Evolutionary conservation across 2,888 invertebrate genomes (phyloP).

Genomic region (Geotrupes spiniger): DNA sequence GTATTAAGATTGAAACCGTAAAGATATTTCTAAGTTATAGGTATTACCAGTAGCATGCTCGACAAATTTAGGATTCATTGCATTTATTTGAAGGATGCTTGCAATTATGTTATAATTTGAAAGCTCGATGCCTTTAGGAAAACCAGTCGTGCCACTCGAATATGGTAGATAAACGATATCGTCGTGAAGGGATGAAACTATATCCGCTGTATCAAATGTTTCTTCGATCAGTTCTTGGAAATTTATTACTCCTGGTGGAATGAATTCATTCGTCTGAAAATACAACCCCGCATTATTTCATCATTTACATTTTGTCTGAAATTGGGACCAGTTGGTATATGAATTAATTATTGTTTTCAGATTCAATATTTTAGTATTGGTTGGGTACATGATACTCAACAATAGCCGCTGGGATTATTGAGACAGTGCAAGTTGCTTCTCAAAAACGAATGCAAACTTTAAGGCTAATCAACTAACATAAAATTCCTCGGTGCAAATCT

Average conservation of each 20-base stretch:
- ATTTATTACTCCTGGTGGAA: constrained; percentile 59
- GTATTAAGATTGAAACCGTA: constrained; percentile 9
- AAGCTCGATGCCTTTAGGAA: constrained; percentile 73
- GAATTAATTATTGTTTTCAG: too few species aligned
- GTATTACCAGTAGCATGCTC: constrained; percentile 7
- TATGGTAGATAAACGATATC: constrained; percentile 72
- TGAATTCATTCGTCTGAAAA: constrained; percentile 44
- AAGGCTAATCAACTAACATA: too few species aligned
- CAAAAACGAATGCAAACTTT: too few species aligned
- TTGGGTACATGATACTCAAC: too few species aligned
- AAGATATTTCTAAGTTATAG: neutral
- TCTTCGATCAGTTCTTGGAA: constrained; percentile 60
- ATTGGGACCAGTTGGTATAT: too few species aligned
- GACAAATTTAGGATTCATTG: neutral
- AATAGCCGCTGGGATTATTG: too few species aligned
- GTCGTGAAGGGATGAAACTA: constrained; percentile 51
- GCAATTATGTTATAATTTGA: constrained; percentile 59
- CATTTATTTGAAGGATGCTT: constrained; percentile 48
- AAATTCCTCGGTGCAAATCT: too few species aligned
- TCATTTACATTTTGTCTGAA: too few species aligned
- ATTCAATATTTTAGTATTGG: too few species aligned
- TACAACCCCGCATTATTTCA: too few species aligned
- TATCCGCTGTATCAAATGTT: constrained; percentile 53
- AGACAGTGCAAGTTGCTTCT: too few species aligned
- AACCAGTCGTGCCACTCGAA: constrained; percentile 84